Base-by-base conservation (phyloP, 2,797 vertebrate genomes). In the Pantherophis vulpinus region DNA sequence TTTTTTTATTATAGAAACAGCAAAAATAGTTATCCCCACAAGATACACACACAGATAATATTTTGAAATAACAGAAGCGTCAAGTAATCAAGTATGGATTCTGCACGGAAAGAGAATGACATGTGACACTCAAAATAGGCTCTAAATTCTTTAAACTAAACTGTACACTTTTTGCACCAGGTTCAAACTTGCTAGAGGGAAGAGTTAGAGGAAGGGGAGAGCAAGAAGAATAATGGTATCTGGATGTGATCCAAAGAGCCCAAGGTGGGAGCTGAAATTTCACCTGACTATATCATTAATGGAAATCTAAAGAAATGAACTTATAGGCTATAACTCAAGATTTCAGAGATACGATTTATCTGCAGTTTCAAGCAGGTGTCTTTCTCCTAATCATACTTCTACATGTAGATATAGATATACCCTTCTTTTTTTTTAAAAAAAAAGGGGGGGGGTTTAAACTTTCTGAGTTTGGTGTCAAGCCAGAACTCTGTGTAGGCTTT, bases 321-420 rank as follows among this genome's bases (percentile, higher is more conserved):
- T 63, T 93, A 95, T 47, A 95, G 91, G 42, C 93, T 79, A 61
- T 16, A 42, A 95, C 92, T 89, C 74, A 93, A 92, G 93, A 3
- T 54, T 88, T 93, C 8, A 91, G 20, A 91, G 94, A 79, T 51
- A 91, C 58, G 60, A 91, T 92, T 92, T 90, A 3, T 87, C 4
- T 54, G 89, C 25, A 9, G 23, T 91, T 23, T 91, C 79, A 90
- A 94, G 74, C 86, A 96, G 89, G 47, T 91, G 91, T 89, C 95
- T 70, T 59, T 79, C 91, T 94, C 83, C 94, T 10, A 95, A 94
- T 86, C 79, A 93, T 51, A 54, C 54, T 94, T 92, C 90, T 29
- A 9, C 1, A 54, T n/a, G 3, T n/a, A 63, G 27, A 29, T 63
- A n/a, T n/a, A 61, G 60, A 61, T 59, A 91, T 0, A 94, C 13